Base-by-base conservation (phyloP, 2,113 vertebrate species). In the Hyaena hyaena region DNA sequence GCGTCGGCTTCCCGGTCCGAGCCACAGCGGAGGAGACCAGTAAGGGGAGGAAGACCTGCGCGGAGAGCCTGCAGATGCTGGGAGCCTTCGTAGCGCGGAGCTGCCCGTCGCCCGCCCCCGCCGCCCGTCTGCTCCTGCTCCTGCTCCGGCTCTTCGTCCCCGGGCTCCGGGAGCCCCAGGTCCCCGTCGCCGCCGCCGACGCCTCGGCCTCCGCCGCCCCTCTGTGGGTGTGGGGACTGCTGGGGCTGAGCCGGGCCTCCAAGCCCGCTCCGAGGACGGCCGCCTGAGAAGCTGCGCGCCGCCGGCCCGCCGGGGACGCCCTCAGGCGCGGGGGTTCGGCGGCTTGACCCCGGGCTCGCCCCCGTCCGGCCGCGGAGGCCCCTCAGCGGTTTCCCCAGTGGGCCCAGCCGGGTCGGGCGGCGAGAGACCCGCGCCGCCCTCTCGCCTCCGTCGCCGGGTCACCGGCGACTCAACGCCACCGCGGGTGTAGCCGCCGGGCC, bases 61-160 rank as follows among this genome's bases (percentile, higher is more conserved):
- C 68, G 43, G 81, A 83, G 91, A 58, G 45, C 79, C 76, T 81
- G 39, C 98, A 83, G 96, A 98, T 97, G 96, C 88, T 90, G 39
- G 26, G 88, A 90, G 43, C 85, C 63, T 33, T 71, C 82, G 24
- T 73, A 65, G 63, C 79, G 80, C 93, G 63, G 81, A 74, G 91
- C 96, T 65, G 66, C 97, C 33, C 6, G 31, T 45, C 88, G 73
- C 86, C 94, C 23, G 48, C 86, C 53, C 95, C 80, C 58, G 63
- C 82, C 84, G 65, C 65, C 43, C 45, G 80, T 95, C 53, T 7
- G 55, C 83, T 35, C 63, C 65, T 28, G 68, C 96, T 39, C 23
- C 24, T 4, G 43, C 86, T 31, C 82, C 61, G 76, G 82, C 82
- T 82, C 65, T 35, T 26, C 21, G 65, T 31, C 73, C 92, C 82